These are phyloP conservation scores for Pelodytes ibericus DNA, from an alignment of 2,797 vertebrate genomes.

Conservation along the genomic window DNA sequence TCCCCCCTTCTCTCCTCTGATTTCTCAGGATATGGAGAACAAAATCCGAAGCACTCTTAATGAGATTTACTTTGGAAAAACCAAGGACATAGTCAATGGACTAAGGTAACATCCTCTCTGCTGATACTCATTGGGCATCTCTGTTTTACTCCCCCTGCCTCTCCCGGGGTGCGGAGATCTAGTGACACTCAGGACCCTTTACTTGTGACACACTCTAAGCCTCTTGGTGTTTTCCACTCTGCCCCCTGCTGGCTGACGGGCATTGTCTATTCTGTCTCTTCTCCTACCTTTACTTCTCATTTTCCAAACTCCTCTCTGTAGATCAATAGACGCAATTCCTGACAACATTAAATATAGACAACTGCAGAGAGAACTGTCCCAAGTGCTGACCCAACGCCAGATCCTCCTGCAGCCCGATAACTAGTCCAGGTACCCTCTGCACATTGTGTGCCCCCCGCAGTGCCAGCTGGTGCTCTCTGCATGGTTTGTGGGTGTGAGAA, in stretches of 20 bases:
- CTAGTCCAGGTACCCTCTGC: conserved; percentile 86
- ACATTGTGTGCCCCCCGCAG: conserved; percentile 64
- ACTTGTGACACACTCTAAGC: too few relatives aligned
- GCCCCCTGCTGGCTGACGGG: not conserved
- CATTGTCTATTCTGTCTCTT: conserved; percentile 33
- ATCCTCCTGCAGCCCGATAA: conserved; percentile 96
- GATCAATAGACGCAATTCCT: conserved; percentile 98
- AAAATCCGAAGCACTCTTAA: conserved; percentile 99
- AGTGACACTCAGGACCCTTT: not conserved
- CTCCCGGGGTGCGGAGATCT: too few relatives aligned
- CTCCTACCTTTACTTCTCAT: conserved; percentile 53
- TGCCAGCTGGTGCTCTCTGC: conserved; percentile 30
- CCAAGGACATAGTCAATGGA: conserved; percentile 98
- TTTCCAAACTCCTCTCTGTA: conserved; percentile 71
- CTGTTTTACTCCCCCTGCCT: not conserved
- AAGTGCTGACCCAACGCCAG: conserved; percentile 99
- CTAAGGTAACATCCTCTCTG: conserved; percentile 84
- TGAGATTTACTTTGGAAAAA: conserved; percentile 99
- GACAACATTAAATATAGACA: conserved; percentile 99
- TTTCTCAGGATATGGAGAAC: conserved; percentile 95
- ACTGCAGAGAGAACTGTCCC: conserved; percentile 98
- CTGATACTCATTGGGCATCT: too few relatives aligned
- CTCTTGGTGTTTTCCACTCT: not conserved
- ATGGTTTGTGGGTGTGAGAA: conserved; percentile 50
- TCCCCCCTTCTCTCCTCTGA: not conserved